Conservation (phyloP, 2,888 invertebrate species). For the Chalcis sispes region DNA sequence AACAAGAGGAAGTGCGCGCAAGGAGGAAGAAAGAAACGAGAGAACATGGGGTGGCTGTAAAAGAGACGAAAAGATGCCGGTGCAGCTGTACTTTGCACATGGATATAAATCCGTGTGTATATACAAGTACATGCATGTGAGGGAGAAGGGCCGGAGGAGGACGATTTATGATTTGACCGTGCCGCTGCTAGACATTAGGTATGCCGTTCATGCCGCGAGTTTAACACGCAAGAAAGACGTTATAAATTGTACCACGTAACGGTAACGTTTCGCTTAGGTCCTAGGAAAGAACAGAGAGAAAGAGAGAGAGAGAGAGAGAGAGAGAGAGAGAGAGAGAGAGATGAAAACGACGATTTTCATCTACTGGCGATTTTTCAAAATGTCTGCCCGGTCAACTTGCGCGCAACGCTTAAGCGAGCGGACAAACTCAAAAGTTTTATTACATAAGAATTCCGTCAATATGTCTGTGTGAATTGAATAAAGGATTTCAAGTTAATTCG, state of each 20-base stretch:
- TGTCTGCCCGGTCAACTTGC: slow-evolving; percentile 25
- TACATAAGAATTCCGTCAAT: slow-evolving; percentile 36
- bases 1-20: background rate
- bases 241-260: slow-evolving; percentile 69
- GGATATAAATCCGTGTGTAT: background rate
- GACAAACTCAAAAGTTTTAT: background rate
- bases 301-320: too few species aligned
- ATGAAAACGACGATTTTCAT: slow-evolving; percentile 29
- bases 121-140: background rate
- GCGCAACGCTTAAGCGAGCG: background rate
- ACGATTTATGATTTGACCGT: slow-evolving; percentile 69
- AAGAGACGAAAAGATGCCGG: slow-evolving; percentile 46
- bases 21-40: slow-evolving; percentile 29
- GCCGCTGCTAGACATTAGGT: slow-evolving; percentile 65
- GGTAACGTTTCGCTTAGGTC: slow-evolving; percentile 60
- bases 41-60: slow-evolving; percentile 48
- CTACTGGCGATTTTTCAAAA: slow-evolving; percentile 44
- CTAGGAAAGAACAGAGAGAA: too few species aligned
- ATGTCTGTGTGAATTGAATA: background rate
- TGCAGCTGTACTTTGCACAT: slow-evolving; percentile 31
- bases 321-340: slow-evolving; percentile 30
- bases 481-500: too few species aligned
- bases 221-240: slow-evolving; percentile 70
- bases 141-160: slow-evolving; percentile 20
- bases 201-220: slow-evolving; percentile 68